Conservation (phyloP, 2,797 vertebrate species). For the Phoeniculus purpureus region DNA sequence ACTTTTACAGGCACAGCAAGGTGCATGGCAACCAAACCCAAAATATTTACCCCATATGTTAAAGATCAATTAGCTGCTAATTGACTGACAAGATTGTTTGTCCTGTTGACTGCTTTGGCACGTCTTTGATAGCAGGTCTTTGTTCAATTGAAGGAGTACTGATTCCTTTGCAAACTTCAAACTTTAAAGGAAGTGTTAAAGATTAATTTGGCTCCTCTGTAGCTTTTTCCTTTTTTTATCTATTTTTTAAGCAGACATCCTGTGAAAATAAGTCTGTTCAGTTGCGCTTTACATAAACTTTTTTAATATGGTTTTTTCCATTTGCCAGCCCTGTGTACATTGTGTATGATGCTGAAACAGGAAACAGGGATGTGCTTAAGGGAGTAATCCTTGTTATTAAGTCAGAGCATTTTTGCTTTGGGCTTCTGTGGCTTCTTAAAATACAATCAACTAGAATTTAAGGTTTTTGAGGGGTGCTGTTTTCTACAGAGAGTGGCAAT, state of each 20-base stretch:
- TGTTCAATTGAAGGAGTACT: slow-evolving; percentile 38
- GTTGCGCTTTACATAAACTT: slow-evolving; percentile 4
- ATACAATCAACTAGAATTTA: not conserved
- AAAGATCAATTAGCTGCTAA: slow-evolving; percentile 38
- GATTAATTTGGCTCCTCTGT: slow-evolving; percentile 13
- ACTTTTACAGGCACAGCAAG: not conserved
- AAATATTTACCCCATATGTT: not conserved
- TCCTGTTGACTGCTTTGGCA: not conserved
- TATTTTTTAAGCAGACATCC: not conserved
- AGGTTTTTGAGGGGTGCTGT: not conserved
- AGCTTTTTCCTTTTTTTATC: not conserved
- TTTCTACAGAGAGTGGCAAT: not conserved
- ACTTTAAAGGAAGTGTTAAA: slow-evolving; percentile 53
- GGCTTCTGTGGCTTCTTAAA: slow-evolving; percentile 15
- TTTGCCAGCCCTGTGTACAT: slow-evolving; percentile 7
- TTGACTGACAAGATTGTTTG: not conserved
- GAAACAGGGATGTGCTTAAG: slow-evolving; percentile 25
- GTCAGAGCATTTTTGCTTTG: not conserved
- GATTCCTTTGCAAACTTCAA: slow-evolving; percentile 44
- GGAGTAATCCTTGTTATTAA: slow-evolving; percentile 27
- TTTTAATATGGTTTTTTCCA: slow-evolving; percentile 48
- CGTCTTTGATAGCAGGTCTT: not conserved
- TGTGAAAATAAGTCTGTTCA: slow-evolving; percentile 73
- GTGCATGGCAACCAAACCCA: not conserved
- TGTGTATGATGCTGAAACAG: slow-evolving; percentile 22